Evolutionary conservation across 2,797 vertebrate species (phyloP).

Genomic region (Catamblyrhynchus diadema): DNA sequence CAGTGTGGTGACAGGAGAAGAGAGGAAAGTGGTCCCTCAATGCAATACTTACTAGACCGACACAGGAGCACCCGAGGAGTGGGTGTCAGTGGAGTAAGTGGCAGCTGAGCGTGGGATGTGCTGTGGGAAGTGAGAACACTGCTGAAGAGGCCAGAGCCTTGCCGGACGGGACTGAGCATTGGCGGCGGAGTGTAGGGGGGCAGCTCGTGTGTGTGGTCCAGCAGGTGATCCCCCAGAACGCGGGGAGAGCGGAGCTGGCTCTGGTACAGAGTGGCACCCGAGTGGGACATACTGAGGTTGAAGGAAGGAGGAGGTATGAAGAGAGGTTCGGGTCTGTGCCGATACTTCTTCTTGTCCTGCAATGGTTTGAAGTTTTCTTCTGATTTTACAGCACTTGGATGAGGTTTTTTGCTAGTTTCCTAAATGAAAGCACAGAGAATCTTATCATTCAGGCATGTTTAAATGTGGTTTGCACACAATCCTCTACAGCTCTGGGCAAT

Average conservation of each 20-base stretch:
- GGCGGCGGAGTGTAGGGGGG: constrained; percentile 87
- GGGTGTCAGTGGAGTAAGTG: constrained; percentile 77
- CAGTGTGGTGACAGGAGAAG: accelerated
- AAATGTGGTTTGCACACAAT: neutral
- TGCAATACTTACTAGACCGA: constrained; percentile 76
- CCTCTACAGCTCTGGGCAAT: neutral
- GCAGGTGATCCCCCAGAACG: constrained; percentile 73
- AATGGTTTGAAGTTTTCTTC: constrained; percentile 70
- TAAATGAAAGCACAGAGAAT: constrained; percentile 31
- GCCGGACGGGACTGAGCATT: constrained; percentile 87
- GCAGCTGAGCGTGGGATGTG: constrained; percentile 71
- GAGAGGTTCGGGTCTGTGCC: constrained; percentile 80
- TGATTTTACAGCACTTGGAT: constrained; percentile 51
- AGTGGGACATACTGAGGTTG: constrained; percentile 58
- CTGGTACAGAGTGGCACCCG: constrained; percentile 81
- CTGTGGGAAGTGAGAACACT: constrained; percentile 73
- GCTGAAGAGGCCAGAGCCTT: constrained; percentile 87
- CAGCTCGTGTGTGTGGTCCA: constrained; percentile 70
- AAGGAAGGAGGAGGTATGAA: constrained; percentile 82
- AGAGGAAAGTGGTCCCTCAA: neutral
- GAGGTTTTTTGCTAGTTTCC: constrained; percentile 73
- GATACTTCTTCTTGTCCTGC: constrained; percentile 80
- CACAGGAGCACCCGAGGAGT: constrained; percentile 77
- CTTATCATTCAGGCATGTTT: neutral
- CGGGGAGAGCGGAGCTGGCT: constrained; percentile 84